Conservation (phyloP, 2,888 invertebrate species). For the Siphonodentalium dalli region DNA sequence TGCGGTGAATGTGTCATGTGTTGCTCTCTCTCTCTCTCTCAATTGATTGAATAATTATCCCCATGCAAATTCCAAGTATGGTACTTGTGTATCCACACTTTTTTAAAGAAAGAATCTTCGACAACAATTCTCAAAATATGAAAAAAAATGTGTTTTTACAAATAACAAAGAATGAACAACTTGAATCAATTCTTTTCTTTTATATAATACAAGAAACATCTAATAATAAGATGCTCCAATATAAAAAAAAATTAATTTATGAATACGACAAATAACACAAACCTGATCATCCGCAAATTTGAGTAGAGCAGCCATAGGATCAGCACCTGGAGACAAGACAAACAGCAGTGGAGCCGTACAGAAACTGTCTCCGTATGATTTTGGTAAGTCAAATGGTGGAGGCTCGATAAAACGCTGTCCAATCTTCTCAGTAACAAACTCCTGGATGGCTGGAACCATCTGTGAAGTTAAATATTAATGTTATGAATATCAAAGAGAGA, state of each 20-base stretch:
- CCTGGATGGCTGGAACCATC: constrained; percentile 64
- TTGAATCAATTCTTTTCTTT: too few species aligned
- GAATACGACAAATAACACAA: constrained; percentile 3
- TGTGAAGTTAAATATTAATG: constrained; percentile 26
- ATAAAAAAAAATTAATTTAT: not conserved
- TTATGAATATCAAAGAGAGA: too few species aligned
- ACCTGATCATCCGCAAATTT: constrained; percentile 68
- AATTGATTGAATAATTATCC: too few species aligned
- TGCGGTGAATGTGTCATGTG: too few species aligned
- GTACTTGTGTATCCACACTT: too few species aligned
- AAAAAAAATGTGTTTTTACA: too few species aligned
- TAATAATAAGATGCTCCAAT: not conserved
- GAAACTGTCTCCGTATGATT: constrained; percentile 64
- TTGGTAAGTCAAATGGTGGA: constrained; percentile 67
- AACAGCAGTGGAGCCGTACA: constrained; percentile 65
- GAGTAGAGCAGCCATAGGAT: constrained; percentile 65
- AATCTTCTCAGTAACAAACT: constrained; percentile 64
- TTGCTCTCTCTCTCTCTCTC: too few species aligned
- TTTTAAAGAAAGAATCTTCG: too few species aligned
- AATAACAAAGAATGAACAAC: too few species aligned
- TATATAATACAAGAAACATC: too few species aligned
- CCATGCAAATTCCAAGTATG: too few species aligned
- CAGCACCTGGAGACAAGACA: constrained; percentile 66
- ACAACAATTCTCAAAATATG: too few species aligned
- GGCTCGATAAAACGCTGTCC: constrained; percentile 66